Evolutionary conservation across 2,113 vertebrate genomes (phyloP), one percentile per base, ranked within the genome.

Genomic region (Gorsachius goisagi): DNA sequence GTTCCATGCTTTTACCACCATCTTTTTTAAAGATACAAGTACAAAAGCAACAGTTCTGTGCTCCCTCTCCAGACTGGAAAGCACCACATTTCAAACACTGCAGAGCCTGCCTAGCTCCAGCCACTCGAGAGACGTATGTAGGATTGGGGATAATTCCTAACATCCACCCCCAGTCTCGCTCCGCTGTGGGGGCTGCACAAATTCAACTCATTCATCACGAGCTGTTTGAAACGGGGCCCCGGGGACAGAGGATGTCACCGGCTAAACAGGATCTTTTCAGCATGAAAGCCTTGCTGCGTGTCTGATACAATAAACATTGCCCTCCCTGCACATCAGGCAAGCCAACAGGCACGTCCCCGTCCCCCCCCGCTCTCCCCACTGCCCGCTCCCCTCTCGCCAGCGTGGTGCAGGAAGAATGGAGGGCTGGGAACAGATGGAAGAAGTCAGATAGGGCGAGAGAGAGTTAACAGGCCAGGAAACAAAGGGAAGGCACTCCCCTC

Each of bases 391-490:
- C 60, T 92, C 89, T 93, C 45, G 2, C 26, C n/a, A 49, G 59
- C 82, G 33, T 41, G 63, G 19, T 3, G 3, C 16, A 14, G 33
- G 91, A 94, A 91, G 88, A 95, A 93, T 55, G 84, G 91, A 93
- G 35, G 67, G 86, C 87, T 83, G 59, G 56, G 92, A 97, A 93
- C 97, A 97, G 96, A 97, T 95, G 96, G 93, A 93, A 92, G 91
- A 92, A 97, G 93, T 91, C 93, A 95, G 89, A 96, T 68, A 96
- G 97, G 94, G 69, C 9, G 44, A 96, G 92, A 97, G 93, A 97
- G 97, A 97, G 97, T 98, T 98, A 97, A 98, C 94, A 97, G 94
- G 88, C 95, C 86, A 71, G 85, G 94, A 97, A 97, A 98, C 97
- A 98, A 98, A 98, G 97, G 78, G 89, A 97, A 96, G 41, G 77